phyloP scores from a whole-genome alignment of 1,140 invertebrate genomes.

The Lasaia peninsularis region DNA sequence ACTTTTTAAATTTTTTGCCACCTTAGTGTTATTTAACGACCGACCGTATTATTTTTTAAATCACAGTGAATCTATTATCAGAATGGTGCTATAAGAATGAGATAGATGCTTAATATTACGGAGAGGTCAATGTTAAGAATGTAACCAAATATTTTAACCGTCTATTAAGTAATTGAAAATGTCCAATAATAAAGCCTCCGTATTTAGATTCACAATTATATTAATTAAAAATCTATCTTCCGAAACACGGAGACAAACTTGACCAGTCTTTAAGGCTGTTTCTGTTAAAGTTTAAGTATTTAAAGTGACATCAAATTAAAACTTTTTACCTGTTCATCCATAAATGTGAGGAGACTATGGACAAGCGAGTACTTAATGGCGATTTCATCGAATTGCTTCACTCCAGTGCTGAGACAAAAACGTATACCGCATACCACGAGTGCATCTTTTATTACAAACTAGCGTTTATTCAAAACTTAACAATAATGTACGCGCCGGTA shows the following conservation, averaged over 20 bases:
- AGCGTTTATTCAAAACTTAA: slow-evolving; percentile 22
- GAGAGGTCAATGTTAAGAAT: no score
- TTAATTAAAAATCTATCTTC: not conserved
- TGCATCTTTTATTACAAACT: slow-evolving; percentile 22
- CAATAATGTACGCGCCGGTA: slow-evolving; percentile 23
- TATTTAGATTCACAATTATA: not conserved
- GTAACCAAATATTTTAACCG: no score
- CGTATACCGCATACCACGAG: slow-evolving; percentile 29
- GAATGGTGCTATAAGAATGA: no score
- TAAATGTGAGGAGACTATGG: slow-evolving; percentile 7
- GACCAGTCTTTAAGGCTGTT: not conserved
- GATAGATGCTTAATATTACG: no score
- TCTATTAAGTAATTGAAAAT: no score
- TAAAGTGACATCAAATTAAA: slow-evolving; percentile 11
- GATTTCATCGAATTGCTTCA: slow-evolving; percentile 27
- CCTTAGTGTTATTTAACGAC: no score
- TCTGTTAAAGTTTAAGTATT: slow-evolving; percentile 9
- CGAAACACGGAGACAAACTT: not conserved
- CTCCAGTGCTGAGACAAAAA: slow-evolving; percentile 33
- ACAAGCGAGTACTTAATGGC: slow-evolving; percentile 3
- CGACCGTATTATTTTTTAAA: no score
- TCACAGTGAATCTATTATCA: no score
- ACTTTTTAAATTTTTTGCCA: no score
- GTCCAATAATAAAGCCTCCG: not conserved
- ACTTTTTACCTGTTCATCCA: slow-evolving; percentile 4